Evolutionary conservation across 2,888 invertebrate genomes (phyloP).

Genomic region (Rhyacophila evoluta): DNA sequence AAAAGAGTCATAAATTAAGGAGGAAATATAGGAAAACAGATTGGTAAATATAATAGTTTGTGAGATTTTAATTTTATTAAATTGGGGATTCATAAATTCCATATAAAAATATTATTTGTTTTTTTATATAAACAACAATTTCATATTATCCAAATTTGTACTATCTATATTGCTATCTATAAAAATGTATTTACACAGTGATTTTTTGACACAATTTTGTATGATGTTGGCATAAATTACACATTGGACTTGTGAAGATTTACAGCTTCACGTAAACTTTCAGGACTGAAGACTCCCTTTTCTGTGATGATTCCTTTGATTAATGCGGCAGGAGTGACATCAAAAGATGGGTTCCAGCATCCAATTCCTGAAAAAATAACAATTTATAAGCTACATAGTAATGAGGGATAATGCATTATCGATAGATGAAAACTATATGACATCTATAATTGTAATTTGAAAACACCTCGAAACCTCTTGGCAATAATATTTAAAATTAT

Average conservation of each 20-base stretch:
- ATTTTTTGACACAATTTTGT: neutral
- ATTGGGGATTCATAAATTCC: neutral
- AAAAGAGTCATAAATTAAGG: too few relatives aligned
- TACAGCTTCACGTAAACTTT: conserved; percentile 60
- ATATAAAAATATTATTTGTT: conserved; percentile 6
- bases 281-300: conserved; percentile 84
- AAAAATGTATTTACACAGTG: conserved; percentile 23
- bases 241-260: conserved; percentile 36
- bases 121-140: neutral
- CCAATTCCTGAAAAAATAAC: conserved; percentile 78
- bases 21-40: too few relatives aligned
- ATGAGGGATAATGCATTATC: too few relatives aligned
- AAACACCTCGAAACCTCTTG: too few relatives aligned
- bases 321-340: conserved; percentile 93
- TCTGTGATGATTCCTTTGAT: conserved; percentile 97
- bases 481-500: too few relatives aligned
- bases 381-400: neutral
- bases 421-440: too few relatives aligned
- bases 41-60: too few relatives aligned
- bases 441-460: too few relatives aligned
- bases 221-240: neutral
- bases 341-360: conserved; percentile 99
- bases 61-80: neutral
- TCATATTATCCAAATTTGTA: neutral
- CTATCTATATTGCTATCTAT: neutral